Percentiles rank a stretch among this genome's conserved stretches.
Conservation (phyloP, 30 jellyfish, hydroid and myxozoan species). For the Chrysaora quinquecirrha region DNA sequence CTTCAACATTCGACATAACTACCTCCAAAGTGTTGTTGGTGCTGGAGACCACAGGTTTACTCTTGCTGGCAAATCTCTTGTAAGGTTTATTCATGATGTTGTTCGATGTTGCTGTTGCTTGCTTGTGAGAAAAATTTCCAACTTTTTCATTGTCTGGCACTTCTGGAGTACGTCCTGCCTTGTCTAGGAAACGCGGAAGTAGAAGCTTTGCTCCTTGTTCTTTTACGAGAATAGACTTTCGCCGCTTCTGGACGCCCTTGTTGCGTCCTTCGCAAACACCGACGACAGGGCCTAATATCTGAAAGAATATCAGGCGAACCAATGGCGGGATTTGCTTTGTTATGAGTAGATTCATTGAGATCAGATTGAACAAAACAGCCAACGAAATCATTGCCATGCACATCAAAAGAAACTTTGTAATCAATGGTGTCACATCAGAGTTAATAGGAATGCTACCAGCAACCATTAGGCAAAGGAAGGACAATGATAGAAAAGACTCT, state of each 20-base stretch:
- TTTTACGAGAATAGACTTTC: conserved; percentile 64
- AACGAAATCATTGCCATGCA: conserved; percentile 91
- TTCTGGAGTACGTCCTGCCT: conserved; percentile 39
- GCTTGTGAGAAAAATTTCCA: not conserved
- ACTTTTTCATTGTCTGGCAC: conserved; percentile 32
- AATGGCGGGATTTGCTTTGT: conserved; percentile 82
- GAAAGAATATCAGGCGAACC: conserved; percentile 74
- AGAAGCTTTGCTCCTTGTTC: conserved; percentile 29
- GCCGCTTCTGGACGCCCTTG: conserved; percentile 74
- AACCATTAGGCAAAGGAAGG: conserved; percentile 93
- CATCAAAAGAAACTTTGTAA: conserved; percentile 82
- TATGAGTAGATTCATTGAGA: conserved; percentile 71
- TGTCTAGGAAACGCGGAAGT: not conserved
- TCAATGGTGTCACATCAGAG: conserved; percentile 95
- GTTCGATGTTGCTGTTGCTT: not conserved
- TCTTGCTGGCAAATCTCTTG: conserved; percentile 40
- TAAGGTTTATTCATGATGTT: not conserved
- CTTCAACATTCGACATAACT: conserved; percentile 50
- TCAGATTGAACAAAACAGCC: conserved; percentile 79
- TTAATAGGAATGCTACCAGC: conserved; percentile 95
- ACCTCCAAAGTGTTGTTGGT: conserved; percentile 39
- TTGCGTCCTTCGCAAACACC: conserved; percentile 86
- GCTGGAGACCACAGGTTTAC: not conserved
- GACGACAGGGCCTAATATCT: conserved; percentile 85
- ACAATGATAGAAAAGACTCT: conserved; percentile 92